phyloP scores from a whole-genome alignment of 2,888 invertebrate species.

The Megamerina dolium region DNA sequence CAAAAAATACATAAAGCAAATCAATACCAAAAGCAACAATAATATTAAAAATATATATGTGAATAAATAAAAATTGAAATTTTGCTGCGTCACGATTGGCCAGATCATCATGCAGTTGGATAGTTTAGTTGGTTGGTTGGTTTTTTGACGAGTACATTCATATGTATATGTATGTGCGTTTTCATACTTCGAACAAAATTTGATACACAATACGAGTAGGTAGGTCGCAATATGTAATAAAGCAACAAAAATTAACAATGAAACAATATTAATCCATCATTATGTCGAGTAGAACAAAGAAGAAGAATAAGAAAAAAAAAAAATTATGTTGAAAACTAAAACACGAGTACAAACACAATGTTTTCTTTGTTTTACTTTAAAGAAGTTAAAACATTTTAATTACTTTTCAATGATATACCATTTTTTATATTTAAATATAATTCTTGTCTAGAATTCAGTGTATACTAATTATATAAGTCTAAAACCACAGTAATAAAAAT shows the following conservation, averaged over 20 bases:
- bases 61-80: constrained; percentile 13
- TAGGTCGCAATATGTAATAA: too few species aligned
- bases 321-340: constrained; percentile 4
- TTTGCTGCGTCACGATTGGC: constrained; percentile 26
- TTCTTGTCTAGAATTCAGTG: too few species aligned
- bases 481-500: constrained; percentile 21
- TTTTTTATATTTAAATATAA: constrained; percentile 10
- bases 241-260: too few species aligned
- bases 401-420: constrained; percentile 44
- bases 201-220: too few species aligned
- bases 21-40: constrained; percentile 9
- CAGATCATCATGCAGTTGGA: too few species aligned
- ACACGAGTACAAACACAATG: too few species aligned
- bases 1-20: constrained; percentile 2
- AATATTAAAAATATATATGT: constrained; percentile 5
- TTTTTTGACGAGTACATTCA: too few species aligned
- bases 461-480: neutral
- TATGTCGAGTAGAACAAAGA: constrained; percentile 5
- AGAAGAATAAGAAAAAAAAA: neutral
- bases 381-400: constrained; percentile 37
- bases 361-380: constrained; percentile 3
- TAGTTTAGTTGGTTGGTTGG: too few species aligned
- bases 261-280: constrained; percentile 20
- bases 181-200: constrained; percentile 5
- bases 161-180: constrained; percentile 12